A percentile compares a stretch with the other conserved stretches of the same genome.
phyloP scores from a whole-genome alignment of 1,140 invertebrate genomes.

The Micrasema longulum region DNA sequence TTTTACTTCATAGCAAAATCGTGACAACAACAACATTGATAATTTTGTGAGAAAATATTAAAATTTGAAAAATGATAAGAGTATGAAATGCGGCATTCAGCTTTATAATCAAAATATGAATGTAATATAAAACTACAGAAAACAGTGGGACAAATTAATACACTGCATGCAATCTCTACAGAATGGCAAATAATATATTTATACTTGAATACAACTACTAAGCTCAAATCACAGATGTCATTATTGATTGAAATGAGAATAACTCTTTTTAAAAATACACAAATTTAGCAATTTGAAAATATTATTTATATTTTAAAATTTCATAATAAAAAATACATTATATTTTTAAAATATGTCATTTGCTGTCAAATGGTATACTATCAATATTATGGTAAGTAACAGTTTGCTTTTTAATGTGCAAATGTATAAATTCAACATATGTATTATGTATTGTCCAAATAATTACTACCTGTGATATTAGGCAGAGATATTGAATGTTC shows the following conservation, averaged over 20 bases:
- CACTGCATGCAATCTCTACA: conserved; percentile 45
- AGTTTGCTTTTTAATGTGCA: too few relatives aligned
- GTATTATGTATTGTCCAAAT: conserved; percentile 43
- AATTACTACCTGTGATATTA: conserved; percentile 43
- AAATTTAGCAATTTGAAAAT: too few relatives aligned
- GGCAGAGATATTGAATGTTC: conserved; percentile 36
- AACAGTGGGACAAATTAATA: conserved; percentile 40
- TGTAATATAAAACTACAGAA: conserved; percentile 13
- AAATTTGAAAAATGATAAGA: conserved; percentile 18
- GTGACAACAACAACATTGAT: conserved; percentile 41
- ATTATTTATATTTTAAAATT: too few relatives aligned
- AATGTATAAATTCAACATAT: conserved; percentile 31
- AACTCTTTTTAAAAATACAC: too few relatives aligned
- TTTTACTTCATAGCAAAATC: conserved; percentile 10
- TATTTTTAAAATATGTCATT: too few relatives aligned
- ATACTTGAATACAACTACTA: conserved; percentile 40
- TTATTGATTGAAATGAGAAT: conserved; percentile 50
- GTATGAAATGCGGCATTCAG: conserved; percentile 43
- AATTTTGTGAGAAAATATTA: conserved; percentile 10
- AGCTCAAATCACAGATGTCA: conserved; percentile 53
- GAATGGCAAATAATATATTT: conserved; percentile 44
- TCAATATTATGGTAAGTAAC: too few relatives aligned
- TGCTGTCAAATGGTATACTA: too few relatives aligned
- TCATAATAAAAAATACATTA: too few relatives aligned
- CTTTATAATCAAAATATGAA: conserved; percentile 11